Percentiles rank a stretch among this genome's conserved stretches.
These are phyloP conservation scores for Pristionchus entomophagus DNA, from an alignment of 2,888 invertebrate genomes.

Conservation along the genomic window DNA sequence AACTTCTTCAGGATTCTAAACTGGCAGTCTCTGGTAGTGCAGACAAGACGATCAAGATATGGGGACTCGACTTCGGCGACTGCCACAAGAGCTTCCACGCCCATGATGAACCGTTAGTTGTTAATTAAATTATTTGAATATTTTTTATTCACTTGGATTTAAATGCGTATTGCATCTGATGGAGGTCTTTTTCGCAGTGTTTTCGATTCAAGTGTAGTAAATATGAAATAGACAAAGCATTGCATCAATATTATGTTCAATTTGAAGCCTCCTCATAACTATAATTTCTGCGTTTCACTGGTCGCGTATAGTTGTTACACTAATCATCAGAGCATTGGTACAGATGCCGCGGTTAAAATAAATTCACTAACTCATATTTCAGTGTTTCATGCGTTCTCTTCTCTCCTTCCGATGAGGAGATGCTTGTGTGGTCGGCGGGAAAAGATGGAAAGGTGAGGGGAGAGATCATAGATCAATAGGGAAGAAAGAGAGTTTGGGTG, in stretches of 20 bases:
- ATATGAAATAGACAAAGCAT: too few relatives aligned
- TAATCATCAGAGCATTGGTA: too few relatives aligned
- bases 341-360: not conserved
- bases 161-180: too few relatives aligned
- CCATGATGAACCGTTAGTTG: slow-evolving; percentile 85
- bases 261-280: too few relatives aligned
- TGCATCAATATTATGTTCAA: too few relatives aligned
- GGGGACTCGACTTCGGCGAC: slow-evolving; percentile 99
- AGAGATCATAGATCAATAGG: too few relatives aligned
- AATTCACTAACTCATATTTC: not conserved
- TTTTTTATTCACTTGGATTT: too few relatives aligned
- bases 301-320: too few relatives aligned
- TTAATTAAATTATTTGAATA: not conserved
- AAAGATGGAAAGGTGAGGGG: slow-evolving; percentile 86
- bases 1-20: slow-evolving; percentile 77
- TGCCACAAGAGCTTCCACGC: slow-evolving; percentile 95
- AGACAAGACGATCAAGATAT: slow-evolving; percentile 95
- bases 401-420: slow-evolving; percentile 87
- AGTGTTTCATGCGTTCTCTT: slow-evolving; percentile 91
- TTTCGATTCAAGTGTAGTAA: too few relatives aligned
- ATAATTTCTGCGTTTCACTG: too few relatives aligned
- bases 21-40: slow-evolving; percentile 94
- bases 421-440: slow-evolving; percentile 92
- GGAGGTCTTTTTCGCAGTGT: too few relatives aligned
- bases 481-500: too few relatives aligned